Percentiles rank a stretch among this genome's conserved stretches.
Conservation (phyloP, 2,888 invertebrate genomes). For the Sinohyriopsis cumingii region DNA sequence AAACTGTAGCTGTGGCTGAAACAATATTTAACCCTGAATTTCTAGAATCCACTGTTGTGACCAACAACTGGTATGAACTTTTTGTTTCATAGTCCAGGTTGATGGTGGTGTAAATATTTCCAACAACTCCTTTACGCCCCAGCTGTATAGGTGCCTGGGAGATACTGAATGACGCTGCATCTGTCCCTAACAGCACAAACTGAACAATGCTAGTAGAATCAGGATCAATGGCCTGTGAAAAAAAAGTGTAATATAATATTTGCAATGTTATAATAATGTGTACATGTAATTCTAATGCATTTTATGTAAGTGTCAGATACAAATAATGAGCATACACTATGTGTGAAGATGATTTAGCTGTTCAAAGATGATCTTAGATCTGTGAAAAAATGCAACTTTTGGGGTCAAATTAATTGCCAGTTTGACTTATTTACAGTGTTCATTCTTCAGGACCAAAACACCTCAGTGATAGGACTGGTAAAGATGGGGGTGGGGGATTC, state of each 20-base stretch:
- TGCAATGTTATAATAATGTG: neutral
- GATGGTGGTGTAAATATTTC: conserved; percentile 45
- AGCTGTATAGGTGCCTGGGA: too few relatives aligned
- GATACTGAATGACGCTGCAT: conserved; percentile 27
- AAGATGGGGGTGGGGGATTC: too few relatives aligned
- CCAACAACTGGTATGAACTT: conserved; percentile 45
- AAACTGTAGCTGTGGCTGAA: conserved; percentile 50
- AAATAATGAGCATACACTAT: neutral
- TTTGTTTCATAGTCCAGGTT: conserved; percentile 56
- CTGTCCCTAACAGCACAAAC: conserved; percentile 39
- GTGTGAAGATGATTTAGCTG: neutral
- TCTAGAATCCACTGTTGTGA: conserved; percentile 59
- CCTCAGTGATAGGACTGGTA: too few relatives aligned
- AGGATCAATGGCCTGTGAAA: conserved; percentile 47
- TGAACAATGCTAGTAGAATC: conserved; percentile 37
- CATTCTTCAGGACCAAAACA: too few relatives aligned
- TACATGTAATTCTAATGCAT: too few relatives aligned
- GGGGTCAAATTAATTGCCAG: too few relatives aligned
- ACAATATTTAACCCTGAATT: conserved; percentile 24
- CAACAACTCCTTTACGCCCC: conserved; percentile 16
- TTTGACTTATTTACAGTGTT: too few relatives aligned
- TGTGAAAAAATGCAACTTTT: too few relatives aligned
- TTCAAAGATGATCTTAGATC: too few relatives aligned
- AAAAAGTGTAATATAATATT: neutral
- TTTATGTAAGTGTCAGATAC: neutral